phyloP scores from a whole-genome alignment of 2,888 invertebrate species.

The Pediacus dermestoides region DNA sequence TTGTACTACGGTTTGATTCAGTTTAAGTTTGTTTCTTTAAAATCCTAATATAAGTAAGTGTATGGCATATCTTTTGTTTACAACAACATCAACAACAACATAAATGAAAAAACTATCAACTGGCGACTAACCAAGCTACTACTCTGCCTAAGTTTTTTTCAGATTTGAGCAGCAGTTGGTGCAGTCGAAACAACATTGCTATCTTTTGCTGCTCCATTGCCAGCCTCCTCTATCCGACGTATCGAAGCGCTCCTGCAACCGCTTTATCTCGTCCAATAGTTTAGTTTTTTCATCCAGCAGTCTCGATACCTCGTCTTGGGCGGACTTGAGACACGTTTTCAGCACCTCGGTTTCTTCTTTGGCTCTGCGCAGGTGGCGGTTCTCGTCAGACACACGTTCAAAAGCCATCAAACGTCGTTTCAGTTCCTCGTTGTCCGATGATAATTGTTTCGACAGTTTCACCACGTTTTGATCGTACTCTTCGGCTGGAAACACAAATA shows the following conservation, averaged over 20 bases:
- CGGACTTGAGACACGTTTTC: slow-evolving; percentile 59
- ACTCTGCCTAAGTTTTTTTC: slow-evolving; percentile 21
- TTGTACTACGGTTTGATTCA: too few species aligned
- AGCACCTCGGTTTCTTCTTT: slow-evolving; percentile 62
- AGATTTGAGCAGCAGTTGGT: slow-evolving; percentile 58
- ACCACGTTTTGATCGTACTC: too few species aligned
- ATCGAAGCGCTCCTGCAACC: slow-evolving; percentile 58
- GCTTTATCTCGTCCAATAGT: slow-evolving; percentile 65
- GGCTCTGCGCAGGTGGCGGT: slow-evolving; percentile 50
- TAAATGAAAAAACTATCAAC: not conserved
- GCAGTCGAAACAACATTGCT: slow-evolving; percentile 69
- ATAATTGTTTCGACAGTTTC: slow-evolving; percentile 54
- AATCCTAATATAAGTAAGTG: too few species aligned
- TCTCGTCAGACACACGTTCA: slow-evolving; percentile 59
- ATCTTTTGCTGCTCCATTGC: slow-evolving; percentile 59
- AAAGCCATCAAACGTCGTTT: slow-evolving; percentile 58
- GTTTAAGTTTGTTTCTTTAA: too few species aligned
- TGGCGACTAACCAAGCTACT: slow-evolving; percentile 1
- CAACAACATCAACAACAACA: slow-evolving; percentile 3
- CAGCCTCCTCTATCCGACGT: slow-evolving; percentile 40
- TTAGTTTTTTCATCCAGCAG: slow-evolving; percentile 71
- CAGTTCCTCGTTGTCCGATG: slow-evolving; percentile 62
- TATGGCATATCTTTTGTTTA: too few species aligned
- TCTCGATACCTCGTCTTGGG: slow-evolving; percentile 71
- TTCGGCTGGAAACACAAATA: too few species aligned